These are phyloP conservation scores for Drosophila kurseongensis DNA, from an alignment of 1,140 invertebrate genomes.

Conservation along the genomic window DNA sequence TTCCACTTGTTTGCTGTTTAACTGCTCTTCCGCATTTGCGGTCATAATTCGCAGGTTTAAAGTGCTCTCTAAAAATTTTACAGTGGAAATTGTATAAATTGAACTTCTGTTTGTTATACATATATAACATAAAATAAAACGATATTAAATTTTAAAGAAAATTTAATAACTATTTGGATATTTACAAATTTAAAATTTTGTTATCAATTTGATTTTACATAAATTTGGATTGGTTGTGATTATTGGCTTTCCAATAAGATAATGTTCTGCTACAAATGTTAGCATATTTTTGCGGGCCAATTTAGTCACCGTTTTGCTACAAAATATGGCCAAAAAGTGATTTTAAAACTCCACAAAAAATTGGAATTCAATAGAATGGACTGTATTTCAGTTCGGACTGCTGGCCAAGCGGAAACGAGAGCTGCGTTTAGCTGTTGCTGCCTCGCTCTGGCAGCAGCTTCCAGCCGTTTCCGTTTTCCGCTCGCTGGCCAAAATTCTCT, in stretches of 20 bases:
- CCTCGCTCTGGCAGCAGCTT: conserved; percentile 53
- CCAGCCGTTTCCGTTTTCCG: conserved; percentile 63
- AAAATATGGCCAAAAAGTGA: not conserved
- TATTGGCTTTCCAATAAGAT: no score
- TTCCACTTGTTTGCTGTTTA: conserved; percentile 20
- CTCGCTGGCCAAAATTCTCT: conserved; percentile 37
- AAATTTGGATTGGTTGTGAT: not conserved
- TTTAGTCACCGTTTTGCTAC: no score
- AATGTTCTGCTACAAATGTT: no score
- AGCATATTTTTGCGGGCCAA: no score
- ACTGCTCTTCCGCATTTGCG: conserved; percentile 39
- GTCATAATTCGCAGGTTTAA: conserved; percentile 52
- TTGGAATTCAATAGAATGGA: conserved; percentile 8
- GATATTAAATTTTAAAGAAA: no score
- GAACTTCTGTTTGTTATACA: not conserved
- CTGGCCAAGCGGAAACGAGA: conserved; percentile 66
- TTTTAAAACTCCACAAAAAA: not conserved
- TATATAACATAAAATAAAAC: no score
- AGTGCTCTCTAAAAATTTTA: conserved; percentile 10
- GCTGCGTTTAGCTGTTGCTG: conserved; percentile 34
- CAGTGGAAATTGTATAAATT: conserved; percentile 1
- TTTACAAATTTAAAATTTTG: not conserved
- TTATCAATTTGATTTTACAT: no score
- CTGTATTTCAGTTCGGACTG: conserved; percentile 44
- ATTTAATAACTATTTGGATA: no score